These are phyloP conservation scores for Punctoribates punctum DNA, from an alignment of 2,888 invertebrate genomes.

Conservation along the genomic window DNA sequence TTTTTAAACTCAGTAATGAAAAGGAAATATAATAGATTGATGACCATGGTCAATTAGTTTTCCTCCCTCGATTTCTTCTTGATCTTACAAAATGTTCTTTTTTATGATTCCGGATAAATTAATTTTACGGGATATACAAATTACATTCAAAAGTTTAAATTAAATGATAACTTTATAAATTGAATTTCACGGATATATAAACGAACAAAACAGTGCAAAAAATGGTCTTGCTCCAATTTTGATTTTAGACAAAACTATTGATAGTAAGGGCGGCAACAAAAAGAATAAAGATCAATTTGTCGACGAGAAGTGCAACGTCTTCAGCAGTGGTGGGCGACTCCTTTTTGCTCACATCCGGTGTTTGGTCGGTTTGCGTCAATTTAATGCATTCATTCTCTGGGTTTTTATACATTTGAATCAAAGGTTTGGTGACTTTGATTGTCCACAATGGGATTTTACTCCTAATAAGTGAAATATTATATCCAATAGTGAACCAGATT, in stretches of 20 bases:
- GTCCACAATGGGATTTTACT: not conserved
- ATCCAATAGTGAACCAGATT: conserved; percentile 4
- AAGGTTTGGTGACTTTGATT: not conserved
- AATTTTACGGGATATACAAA: too few species aligned
- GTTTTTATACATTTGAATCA: not conserved
- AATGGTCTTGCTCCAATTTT: too few species aligned
- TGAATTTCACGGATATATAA: not conserved
- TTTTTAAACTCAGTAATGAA: too few species aligned
- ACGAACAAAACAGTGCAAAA: not conserved
- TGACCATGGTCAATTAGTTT: too few species aligned
- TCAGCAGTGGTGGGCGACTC: not conserved
- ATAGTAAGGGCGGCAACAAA: not conserved
- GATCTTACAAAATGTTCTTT: too few species aligned
- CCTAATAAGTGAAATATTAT: not conserved
- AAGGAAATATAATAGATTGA: too few species aligned
- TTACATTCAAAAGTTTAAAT: too few species aligned
- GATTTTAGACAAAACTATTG: not conserved
- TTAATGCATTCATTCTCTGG: not conserved
- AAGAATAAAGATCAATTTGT: not conserved
- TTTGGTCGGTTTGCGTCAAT: not conserved
- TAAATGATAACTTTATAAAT: too few species aligned
- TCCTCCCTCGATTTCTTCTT: too few species aligned
- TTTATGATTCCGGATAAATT: too few species aligned
- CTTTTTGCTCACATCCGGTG: not conserved
- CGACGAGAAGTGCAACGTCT: conserved; percentile 6